Conservation (phyloP, 2,888 invertebrate genomes). For the Priocnemis perturbator region DNA sequence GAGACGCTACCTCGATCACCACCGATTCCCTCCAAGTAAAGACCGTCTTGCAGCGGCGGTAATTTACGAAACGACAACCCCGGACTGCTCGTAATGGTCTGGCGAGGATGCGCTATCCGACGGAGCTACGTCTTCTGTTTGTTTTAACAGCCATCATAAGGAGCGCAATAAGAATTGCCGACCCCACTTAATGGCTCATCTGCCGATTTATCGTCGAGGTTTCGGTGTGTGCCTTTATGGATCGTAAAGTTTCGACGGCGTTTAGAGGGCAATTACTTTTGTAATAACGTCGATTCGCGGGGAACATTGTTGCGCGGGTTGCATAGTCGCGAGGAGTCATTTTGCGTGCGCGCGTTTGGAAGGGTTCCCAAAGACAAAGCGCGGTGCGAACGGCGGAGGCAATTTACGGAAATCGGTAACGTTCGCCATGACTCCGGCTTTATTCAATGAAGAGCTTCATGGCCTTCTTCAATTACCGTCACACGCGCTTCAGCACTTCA, state of each 20-base stretch:
- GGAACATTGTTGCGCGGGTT: conserved; percentile 38
- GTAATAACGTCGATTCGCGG: conserved; percentile 46
- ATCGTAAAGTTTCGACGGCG: conserved; percentile 64
- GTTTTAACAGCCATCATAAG: conserved; percentile 54
- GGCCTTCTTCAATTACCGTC: too few relatives aligned
- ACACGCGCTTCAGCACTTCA: too few relatives aligned
- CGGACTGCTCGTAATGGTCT: conserved; percentile 39
- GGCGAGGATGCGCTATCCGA: conserved; percentile 30
- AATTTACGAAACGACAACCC: conserved; percentile 60
- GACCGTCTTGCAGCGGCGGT: conserved; percentile 50
- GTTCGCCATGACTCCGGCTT: neutral
- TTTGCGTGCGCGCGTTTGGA: too few relatives aligned
- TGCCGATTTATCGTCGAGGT: conserved; percentile 61
- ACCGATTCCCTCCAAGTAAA: too few relatives aligned
- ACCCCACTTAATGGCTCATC: conserved; percentile 61
- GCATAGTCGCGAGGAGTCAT: neutral
- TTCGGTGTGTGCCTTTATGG: conserved; percentile 61
- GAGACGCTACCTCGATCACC: too few relatives aligned
- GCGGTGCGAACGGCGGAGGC: neutral
- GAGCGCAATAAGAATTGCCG: conserved; percentile 49
- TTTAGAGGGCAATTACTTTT: conserved; percentile 61
- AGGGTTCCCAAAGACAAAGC: too few relatives aligned
- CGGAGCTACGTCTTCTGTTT: conserved; percentile 49
- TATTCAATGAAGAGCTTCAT: neutral
- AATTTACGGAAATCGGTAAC: neutral